Evolutionary conservation across 2,797 vertebrate species (phyloP).

Genomic region (Mico argentatus): DNA sequence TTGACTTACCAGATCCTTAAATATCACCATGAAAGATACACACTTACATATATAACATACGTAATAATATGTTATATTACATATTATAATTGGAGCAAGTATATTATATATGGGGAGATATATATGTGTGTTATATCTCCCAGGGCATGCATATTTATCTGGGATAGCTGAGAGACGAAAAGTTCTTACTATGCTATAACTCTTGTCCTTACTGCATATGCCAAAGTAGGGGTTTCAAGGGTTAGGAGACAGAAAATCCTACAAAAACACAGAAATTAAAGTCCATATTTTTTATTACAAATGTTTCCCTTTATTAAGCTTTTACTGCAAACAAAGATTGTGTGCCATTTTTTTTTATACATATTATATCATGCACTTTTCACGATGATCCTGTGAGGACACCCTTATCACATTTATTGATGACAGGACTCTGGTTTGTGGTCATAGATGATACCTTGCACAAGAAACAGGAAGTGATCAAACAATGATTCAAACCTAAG

Average conservation of each 20-base stretch:
- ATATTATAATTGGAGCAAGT: not conserved
- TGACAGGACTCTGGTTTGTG: not conserved
- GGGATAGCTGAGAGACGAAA: not conserved
- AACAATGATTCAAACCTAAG: not conserved
- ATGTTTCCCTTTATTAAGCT: not conserved
- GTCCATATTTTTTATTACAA: not conserved
- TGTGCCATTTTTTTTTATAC: not conserved
- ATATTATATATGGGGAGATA: too few relatives aligned
- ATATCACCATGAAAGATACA: not conserved
- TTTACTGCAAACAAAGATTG: not conserved
- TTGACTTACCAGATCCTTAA: not conserved
- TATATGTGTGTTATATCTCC: not conserved
- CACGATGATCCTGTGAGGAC: not conserved
- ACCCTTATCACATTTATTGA: not conserved
- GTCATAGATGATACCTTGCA: not conserved
- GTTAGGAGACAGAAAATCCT: conserved; percentile 9
- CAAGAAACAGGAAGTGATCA: not conserved
- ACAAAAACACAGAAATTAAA: not conserved
- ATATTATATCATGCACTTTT: not conserved
- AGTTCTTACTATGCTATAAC: not conserved
- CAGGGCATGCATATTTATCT: not conserved
- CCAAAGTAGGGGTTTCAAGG: not conserved
- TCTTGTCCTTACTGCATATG: not conserved
- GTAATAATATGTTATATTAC: not conserved
- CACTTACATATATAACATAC: not conserved